These are phyloP conservation scores for Pachypsylla venusta DNA, from an alignment of 1,140 invertebrate genomes.

Conservation along the genomic window DNA sequence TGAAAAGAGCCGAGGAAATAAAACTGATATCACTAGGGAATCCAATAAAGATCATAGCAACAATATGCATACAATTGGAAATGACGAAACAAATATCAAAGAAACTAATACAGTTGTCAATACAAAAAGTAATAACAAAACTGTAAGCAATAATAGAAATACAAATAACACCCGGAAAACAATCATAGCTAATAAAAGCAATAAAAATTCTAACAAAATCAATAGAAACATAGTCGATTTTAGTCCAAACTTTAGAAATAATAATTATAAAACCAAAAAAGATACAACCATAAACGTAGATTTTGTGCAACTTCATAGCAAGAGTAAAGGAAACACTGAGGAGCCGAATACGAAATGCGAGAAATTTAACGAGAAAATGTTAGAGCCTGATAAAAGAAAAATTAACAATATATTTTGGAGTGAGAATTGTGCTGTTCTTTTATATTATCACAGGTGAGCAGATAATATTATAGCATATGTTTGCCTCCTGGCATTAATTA, in stretches of 20 bases:
- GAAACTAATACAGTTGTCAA: too few relatives aligned
- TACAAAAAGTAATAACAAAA: too few relatives aligned
- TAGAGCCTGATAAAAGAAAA: neutral
- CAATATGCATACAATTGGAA: too few relatives aligned
- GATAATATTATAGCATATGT: neutral
- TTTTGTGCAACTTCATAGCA: neutral
- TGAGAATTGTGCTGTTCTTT: constrained; percentile 11
- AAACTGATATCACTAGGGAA: too few relatives aligned
- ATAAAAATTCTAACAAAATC: neutral
- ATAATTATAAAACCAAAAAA: neutral
- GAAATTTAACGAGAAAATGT: neutral
- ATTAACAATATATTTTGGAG: constrained; percentile 10
- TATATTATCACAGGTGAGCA: constrained; percentile 15
- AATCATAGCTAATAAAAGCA: constrained; percentile 2
- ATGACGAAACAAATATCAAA: too few relatives aligned
- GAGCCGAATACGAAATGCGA: neutral
- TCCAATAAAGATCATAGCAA: too few relatives aligned
- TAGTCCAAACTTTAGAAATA: neutral
- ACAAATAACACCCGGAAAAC: neutral
- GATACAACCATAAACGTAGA: neutral
- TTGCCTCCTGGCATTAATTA: constrained; percentile 12
- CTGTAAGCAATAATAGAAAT: too few relatives aligned
- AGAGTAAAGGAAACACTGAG: neutral
- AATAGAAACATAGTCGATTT: neutral
- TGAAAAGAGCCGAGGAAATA: too few relatives aligned